Percentiles rank a stretch among this genome's conserved stretches.
Conservation (phyloP, 2,113 vertebrate species). For the Gymnarchus niloticus region DNA sequence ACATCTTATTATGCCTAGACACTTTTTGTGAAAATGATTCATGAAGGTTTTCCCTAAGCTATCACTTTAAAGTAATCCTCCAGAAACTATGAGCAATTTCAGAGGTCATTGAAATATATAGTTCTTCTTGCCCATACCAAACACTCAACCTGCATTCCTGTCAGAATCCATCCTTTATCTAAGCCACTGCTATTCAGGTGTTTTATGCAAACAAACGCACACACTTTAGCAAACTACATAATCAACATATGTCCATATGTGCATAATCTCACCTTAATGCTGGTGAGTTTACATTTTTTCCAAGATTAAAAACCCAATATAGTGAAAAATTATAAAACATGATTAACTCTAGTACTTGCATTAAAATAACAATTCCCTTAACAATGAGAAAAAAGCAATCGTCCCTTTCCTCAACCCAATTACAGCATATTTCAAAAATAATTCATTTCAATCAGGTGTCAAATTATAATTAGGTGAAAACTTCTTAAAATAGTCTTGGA, state of each 20-base stretch:
- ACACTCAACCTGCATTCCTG: not conserved
- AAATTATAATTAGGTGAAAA: not conserved
- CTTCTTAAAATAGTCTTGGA: not conserved
- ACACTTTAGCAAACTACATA: not conserved
- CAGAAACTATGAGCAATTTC: not conserved
- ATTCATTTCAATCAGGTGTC: not conserved
- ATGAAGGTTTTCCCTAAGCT: not conserved
- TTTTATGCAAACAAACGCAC: not conserved
- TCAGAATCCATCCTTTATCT: not conserved
- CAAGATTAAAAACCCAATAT: not conserved
- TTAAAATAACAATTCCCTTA: not conserved
- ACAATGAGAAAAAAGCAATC: not conserved
- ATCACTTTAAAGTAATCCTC: not conserved
- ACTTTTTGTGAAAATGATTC: not conserved
- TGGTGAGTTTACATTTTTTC: no score
- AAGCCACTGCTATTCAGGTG: not conserved
- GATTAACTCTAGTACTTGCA: not conserved
- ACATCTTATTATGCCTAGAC: not conserved
- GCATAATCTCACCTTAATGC: not conserved
- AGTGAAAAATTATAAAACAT: not conserved
- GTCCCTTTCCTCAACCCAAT: not conserved
- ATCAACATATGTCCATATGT: not conserved
- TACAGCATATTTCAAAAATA: not conserved
- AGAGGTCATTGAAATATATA: not conserved
- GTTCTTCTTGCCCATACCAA: not conserved